Base-by-base conservation (phyloP, 2,113 vertebrate genomes). In the Hiodon tergisus region DNA sequence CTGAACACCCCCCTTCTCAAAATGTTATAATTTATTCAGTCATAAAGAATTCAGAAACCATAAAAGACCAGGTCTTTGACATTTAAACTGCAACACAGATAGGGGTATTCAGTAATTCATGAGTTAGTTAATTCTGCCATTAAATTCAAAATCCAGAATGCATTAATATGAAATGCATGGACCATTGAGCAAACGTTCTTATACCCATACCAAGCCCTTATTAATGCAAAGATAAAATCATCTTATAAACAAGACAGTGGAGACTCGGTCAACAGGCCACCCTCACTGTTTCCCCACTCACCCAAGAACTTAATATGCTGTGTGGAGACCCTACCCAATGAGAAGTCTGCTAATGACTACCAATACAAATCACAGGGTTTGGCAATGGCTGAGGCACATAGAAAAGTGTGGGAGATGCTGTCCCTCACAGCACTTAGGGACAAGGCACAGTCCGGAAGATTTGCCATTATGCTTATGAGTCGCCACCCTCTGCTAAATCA, bases 61-160 rank as follows among this genome's bases (percentile, higher is more conserved):
- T 53, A 51, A 60, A 51, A 10, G 47, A 57, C 31, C 31, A 61
- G 55, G 31, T 72, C n/a, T 31, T 55, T 61, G 72, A 74, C 72
- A 67, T 54, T 67, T 5, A 53, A 74, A 31, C 53, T 17, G 11
- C 66, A 52, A 54, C n/a, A 8, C 14, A 53, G 52, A 52, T 53
- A 60, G 66, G 51, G 53, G 55, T 60, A 74, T 74, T 74, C 62
- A 65, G 51, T 51, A 63, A 66, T 57, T 66, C 51, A 66, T 65
- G 62, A 53, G 62, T 55, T 74, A 13, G 31, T 51, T 16, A 55
- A 17, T 74, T 67, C 62, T 67, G 53, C 66, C 72, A 74, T 31
- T 66, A 66, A 55, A 13, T 17, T 16, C 46, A 54, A 74, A 31
- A 8, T 50, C 47, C 10, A 3, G 53, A 65, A 63, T 63, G 59